These are phyloP conservation scores for Daptonema setosum DNA, from an alignment of 2,888 invertebrate genomes.

Conservation along the genomic window DNA sequence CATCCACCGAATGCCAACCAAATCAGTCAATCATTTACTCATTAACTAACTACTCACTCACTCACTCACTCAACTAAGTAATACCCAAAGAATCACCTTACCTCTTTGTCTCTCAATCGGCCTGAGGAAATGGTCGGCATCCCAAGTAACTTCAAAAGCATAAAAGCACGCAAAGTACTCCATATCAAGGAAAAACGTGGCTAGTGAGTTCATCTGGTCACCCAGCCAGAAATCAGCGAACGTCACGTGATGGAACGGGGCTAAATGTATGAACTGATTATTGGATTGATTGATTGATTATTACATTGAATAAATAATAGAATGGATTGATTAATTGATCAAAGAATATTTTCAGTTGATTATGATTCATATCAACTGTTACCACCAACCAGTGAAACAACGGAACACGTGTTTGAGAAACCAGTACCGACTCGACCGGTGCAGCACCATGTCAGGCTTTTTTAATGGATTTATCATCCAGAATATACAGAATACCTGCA, in stretches of 20 bases:
- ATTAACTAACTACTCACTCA: too few relatives aligned
- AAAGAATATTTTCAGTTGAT: conserved; percentile 34
- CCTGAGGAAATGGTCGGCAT: background rate
- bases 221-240: conserved; percentile 39
- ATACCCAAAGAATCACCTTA: too few relatives aligned
- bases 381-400: conserved; percentile 16
- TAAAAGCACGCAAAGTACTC: conserved; percentile 85
- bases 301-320: conserved; percentile 62
- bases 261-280: too few relatives aligned
- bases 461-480: conserved; percentile 78
- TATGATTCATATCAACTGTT: background rate
- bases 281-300: conserved; percentile 44
- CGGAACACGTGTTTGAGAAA: conserved; percentile 23
- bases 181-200: conserved; percentile 67
- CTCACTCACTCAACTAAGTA: too few relatives aligned
- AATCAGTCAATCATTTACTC: too few relatives aligned
- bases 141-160: conserved; percentile 31
- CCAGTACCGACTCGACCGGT: conserved; percentile 25
- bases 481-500: conserved; percentile 49
- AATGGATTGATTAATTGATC: conserved; percentile 70
- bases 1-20: too few relatives aligned
- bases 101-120: too few relatives aligned
- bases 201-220: conserved; percentile 43
- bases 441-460: conserved; percentile 58
- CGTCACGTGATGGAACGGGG: conserved; percentile 35